These are phyloP conservation scores for Festucalex cinctus DNA, from an alignment of 2,113 vertebrate species.

Conservation along the genomic window DNA sequence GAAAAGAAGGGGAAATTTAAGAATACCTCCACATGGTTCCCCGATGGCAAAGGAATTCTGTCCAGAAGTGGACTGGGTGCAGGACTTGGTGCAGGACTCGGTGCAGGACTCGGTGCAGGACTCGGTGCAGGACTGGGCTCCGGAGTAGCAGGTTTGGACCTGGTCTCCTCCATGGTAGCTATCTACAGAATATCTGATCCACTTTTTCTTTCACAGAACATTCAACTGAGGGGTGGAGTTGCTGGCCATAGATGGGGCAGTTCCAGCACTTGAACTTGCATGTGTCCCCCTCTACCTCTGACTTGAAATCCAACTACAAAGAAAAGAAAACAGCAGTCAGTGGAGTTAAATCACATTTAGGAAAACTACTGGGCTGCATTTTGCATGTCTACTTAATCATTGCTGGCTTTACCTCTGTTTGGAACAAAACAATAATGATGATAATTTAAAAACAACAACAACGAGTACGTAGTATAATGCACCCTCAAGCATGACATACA, in stretches of 20 bases:
- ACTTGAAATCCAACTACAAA: not conserved
- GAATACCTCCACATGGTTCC: constrained; percentile 70
- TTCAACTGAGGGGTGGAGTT: constrained; percentile 27
- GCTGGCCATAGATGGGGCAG: constrained; percentile 42
- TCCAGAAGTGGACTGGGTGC: constrained; percentile 44
- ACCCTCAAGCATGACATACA: constrained; percentile 11
- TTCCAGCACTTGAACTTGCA: constrained; percentile 18
- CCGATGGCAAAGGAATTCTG: constrained; percentile 35
- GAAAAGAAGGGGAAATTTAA: not conserved
- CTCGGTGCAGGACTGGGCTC: constrained; percentile 46
- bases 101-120: constrained; percentile 32
- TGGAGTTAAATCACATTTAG: not conserved
- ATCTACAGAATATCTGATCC: constrained; percentile 22
- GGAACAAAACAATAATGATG: no score
- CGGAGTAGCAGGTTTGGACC: constrained; percentile 35
- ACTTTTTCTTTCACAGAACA: constrained; percentile 32
- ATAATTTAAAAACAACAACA: no score
- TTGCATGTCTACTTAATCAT: not conserved
- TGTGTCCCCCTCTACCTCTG: not conserved
- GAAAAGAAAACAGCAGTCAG: not conserved
- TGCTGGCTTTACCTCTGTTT: not conserved
- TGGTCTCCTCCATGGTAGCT: constrained; percentile 53
- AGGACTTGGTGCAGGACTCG: constrained; percentile 30
- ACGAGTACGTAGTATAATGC: not conserved
- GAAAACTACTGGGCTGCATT: no score